Evolutionary conservation across 2,888 invertebrate genomes (phyloP).

Genomic region (Macrosoma leucophasiata): DNA sequence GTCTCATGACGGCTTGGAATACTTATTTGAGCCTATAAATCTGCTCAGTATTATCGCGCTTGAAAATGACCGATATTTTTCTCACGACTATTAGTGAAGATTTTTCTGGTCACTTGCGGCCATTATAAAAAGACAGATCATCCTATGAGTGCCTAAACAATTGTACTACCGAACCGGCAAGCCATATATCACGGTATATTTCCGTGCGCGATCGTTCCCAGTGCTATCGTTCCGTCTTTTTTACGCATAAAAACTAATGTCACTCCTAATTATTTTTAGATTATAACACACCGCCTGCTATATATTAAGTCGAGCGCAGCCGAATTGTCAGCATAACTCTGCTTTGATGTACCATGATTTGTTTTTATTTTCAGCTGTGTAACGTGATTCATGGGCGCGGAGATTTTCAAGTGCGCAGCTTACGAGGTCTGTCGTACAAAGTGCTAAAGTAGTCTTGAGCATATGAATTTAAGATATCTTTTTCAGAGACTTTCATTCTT

Average conservation of each 20-base stretch:
- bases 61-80: too few species aligned
- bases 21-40: too few species aligned
- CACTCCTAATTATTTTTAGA: constrained; percentile 75
- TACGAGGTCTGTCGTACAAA: too few species aligned
- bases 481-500: too few species aligned
- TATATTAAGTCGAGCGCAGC: constrained; percentile 68
- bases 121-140: constrained; percentile 32
- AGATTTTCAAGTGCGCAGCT: constrained; percentile 59
- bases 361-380: constrained; percentile 69
- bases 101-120: too few species aligned
- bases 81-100: too few species aligned
- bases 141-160: constrained; percentile 53
- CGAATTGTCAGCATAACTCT: constrained; percentile 74
- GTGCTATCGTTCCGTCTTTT: constrained; percentile 61
- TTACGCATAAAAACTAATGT: constrained; percentile 75
- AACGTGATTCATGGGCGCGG: constrained; percentile 67
- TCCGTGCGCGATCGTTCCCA: constrained; percentile 56
- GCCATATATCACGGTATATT: constrained; percentile 68
- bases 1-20: too few species aligned
- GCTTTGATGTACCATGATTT: constrained; percentile 73
- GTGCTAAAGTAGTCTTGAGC: too few species aligned
- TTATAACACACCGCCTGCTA: constrained; percentile 71
- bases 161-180: constrained; percentile 47
- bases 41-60: too few species aligned
- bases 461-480: too few species aligned